phyloP scores from a whole-genome alignment of 2,113 vertebrate species.

The Halcyon malimbica region DNA sequence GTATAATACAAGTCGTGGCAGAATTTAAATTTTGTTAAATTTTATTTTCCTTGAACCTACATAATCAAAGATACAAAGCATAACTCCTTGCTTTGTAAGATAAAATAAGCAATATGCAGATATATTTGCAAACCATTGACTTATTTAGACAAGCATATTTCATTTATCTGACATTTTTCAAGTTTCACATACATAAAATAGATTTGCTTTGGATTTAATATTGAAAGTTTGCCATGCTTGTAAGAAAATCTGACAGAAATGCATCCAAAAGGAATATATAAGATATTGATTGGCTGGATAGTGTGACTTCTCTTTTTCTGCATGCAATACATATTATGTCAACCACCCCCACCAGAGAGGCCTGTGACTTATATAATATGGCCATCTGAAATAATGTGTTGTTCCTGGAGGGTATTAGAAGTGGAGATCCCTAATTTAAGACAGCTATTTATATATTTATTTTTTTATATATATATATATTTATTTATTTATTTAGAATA shows the following conservation, averaged over 20 bases:
- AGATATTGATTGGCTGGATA: not conserved
- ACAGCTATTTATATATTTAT: not conserved
- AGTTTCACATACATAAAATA: slow-evolving; percentile 32
- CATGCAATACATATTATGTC: not conserved
- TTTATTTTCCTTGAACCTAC: not conserved
- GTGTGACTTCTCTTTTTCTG: not conserved
- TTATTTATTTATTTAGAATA: too few species aligned
- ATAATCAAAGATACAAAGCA: not conserved
- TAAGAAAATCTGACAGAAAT: slow-evolving; percentile 17
- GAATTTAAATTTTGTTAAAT: not conserved
- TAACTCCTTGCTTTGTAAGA: not conserved
- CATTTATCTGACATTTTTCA: slow-evolving; percentile 30
- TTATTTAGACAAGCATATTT: not conserved
- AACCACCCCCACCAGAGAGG: not conserved
- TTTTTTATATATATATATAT: too few species aligned
- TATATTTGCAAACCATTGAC: not conserved
- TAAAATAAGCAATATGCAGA: not conserved
- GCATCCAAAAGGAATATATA: not conserved
- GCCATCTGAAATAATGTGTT: not conserved
- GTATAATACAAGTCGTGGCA: not conserved
- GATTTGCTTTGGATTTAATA: slow-evolving; percentile 7
- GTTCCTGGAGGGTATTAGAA: not conserved
- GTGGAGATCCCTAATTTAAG: not conserved
- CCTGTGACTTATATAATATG: not conserved
- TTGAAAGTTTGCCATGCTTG: not conserved